Evolutionary conservation across 2,888 invertebrate genomes (phyloP).

Genomic region (Euzophera pinguis): DNA sequence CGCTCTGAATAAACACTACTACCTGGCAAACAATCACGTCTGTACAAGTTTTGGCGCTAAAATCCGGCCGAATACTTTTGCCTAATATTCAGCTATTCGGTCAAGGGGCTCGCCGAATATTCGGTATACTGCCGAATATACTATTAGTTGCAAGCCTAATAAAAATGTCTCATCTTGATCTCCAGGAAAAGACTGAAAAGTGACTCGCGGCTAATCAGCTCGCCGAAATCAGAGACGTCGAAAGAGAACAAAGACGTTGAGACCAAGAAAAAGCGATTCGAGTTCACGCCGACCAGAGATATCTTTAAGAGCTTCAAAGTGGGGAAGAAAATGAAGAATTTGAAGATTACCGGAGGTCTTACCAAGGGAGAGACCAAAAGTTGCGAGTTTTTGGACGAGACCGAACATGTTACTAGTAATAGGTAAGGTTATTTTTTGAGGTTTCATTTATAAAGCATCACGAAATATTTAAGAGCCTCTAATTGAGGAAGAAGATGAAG

Average conservation of each 20-base stretch:
- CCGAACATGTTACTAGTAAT: constrained; percentile 43
- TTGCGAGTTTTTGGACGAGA: constrained; percentile 68
- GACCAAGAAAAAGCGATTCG: constrained; percentile 72
- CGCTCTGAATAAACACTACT: too few species aligned
- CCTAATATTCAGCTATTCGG: too few species aligned
- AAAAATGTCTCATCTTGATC: too few species aligned
- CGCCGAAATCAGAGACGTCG: constrained; percentile 58
- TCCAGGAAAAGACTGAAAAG: constrained; percentile 71
- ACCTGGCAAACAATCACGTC: too few species aligned
- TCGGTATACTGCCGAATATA: too few species aligned
- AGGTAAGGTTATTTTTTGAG: constrained; percentile 29
- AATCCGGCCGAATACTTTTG: too few species aligned
- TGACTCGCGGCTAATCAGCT: constrained; percentile 59
- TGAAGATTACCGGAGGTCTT: constrained; percentile 50
- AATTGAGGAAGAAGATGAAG: too few species aligned
- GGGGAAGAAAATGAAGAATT: constrained; percentile 61
- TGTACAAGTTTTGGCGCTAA: too few species aligned
- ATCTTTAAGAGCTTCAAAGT: constrained; percentile 72
- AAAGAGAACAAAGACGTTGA: constrained; percentile 62
- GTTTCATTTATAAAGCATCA: too few species aligned
- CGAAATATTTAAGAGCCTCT: not conserved
- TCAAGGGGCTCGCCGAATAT: too few species aligned
- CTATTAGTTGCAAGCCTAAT: too few species aligned
- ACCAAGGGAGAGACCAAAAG: constrained; percentile 65
- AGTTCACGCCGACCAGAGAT: constrained; percentile 69